Percentiles rank a stretch among this genome's conserved stretches.
phyloP scores from a whole-genome alignment of 2,888 invertebrate genomes.

The Chaetogeoica ovagalla region DNA sequence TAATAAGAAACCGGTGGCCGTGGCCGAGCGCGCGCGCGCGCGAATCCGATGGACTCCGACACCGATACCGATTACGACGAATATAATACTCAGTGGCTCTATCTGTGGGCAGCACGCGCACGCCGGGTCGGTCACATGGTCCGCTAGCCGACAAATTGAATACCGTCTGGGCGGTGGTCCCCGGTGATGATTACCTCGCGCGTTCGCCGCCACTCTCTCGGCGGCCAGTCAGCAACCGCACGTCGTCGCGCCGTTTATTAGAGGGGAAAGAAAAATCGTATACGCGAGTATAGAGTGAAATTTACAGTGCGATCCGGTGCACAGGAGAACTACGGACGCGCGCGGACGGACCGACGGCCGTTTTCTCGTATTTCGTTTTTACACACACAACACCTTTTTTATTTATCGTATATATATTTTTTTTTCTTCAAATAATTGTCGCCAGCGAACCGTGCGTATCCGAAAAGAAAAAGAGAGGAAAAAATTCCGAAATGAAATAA shows the following conservation, averaged over 20 bases:
- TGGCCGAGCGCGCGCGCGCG: too few species aligned
- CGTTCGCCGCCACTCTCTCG: conserved; percentile 39
- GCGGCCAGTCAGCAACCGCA: conserved; percentile 52
- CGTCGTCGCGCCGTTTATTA: conserved; percentile 51
- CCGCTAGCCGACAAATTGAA: conserved; percentile 42
- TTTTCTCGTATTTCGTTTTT: too few species aligned
- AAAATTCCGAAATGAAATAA: too few species aligned
- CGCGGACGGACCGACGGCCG: background rate
- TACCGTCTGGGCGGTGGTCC: conserved; percentile 46
- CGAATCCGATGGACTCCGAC: too few species aligned
- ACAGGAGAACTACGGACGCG: background rate
- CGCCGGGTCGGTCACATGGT: conserved; percentile 39
- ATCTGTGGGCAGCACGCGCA: conserved; percentile 38
- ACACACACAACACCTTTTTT: too few species aligned
- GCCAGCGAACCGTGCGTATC: too few species aligned
- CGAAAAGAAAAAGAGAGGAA: too few species aligned
- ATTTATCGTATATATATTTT: too few species aligned
- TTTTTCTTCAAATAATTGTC: too few species aligned
- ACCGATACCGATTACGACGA: too few species aligned
- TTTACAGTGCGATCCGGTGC: background rate
- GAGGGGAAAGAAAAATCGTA: conserved; percentile 22
- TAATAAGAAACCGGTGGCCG: too few species aligned
- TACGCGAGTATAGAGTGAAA: background rate
- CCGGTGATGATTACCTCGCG: conserved; percentile 38
- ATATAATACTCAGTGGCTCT: conserved; percentile 24